Conservation (phyloP, 2,888 invertebrate species). For the Morpho achilles region DNA sequence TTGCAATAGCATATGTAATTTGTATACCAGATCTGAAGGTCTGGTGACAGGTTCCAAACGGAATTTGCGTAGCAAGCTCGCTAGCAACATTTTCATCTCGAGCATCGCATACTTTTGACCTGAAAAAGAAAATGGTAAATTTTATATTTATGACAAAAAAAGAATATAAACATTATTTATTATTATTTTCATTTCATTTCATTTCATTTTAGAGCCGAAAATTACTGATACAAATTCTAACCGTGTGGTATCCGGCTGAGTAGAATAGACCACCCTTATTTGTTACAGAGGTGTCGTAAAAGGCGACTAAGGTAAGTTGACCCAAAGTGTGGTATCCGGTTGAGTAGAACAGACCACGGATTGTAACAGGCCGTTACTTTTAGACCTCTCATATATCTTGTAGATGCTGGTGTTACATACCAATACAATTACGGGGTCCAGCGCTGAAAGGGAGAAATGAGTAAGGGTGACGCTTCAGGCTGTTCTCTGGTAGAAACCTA, state of each 20-base stretch:
- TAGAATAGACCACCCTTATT: too few relatives aligned
- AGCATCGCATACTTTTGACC: conserved; percentile 75
- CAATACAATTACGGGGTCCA: conserved; percentile 75
- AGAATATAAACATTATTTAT: not conserved
- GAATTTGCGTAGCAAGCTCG: conserved; percentile 63
- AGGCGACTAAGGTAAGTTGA: too few relatives aligned
- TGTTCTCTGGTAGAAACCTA: conserved; percentile 81
- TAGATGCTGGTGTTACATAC: conserved; percentile 2
- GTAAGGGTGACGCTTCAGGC: conserved; percentile 75
- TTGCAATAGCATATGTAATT: conserved; percentile 46
- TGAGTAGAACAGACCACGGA: too few relatives aligned
- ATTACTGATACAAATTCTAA: too few relatives aligned
- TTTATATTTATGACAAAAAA: not conserved
- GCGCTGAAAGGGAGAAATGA: conserved; percentile 84
- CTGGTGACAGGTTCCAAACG: conserved; percentile 55
- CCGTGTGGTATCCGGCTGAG: too few relatives aligned
- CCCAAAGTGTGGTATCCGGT: too few relatives aligned
- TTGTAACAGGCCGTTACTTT: too few relatives aligned
- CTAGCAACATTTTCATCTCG: conserved; percentile 71
- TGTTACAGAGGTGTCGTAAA: too few relatives aligned
- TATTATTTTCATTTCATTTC: too few relatives aligned
- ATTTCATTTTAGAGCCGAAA: too few relatives aligned
- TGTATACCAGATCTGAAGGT: conserved; percentile 49
- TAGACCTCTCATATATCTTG: too few relatives aligned
- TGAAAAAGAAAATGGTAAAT: conserved; percentile 32